Base-by-base conservation (phyloP, 2,888 invertebrate species). In the Ectemnius continuus region DNA sequence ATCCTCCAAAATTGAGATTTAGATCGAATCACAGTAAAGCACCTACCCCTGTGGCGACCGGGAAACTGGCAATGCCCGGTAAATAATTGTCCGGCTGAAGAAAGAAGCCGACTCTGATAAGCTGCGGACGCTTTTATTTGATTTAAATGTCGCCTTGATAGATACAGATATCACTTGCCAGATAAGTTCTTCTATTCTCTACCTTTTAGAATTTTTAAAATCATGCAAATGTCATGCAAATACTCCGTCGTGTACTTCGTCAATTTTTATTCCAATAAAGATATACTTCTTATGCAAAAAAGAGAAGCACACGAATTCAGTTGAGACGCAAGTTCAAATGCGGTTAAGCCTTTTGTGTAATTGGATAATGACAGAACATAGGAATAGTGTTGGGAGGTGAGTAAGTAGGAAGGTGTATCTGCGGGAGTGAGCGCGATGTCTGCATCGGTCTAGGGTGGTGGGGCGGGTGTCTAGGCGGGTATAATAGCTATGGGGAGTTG, bases 1-100 rank as follows among this genome's bases (percentile, higher is more conserved):
- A 83, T 64, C 82, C 79, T 87, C 83, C 85, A 88, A 89, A 90
- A 88, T 89, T 88, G 87, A 88, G 88, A 90, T 90, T 88, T 88
- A 87, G 86, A 86, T 89, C 83, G 87, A 85, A 88, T 87, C 88
- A 86, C 84, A 76, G 85, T 78, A 81, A 85, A 85, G 84, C 84
- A 84, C 84, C 80, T 78, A 67, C 64, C 59, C 64, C 66, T 16
- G 52, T 62, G 46, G 36, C 36, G 61, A 66, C 61, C 68, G 73
- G 61, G 66, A 61, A 66, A 69, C 68, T 76, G 71, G 73, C 79
- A 79, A 77, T 78, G 75, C 67, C 76, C 70, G 73, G 64, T 84
- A 80, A 83, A 83, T 85, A 80, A 86, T 85, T 82, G 70, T 59
- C 61, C 62, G 52, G 59, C 5, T 20, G 61, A n/a, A 36, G 36